phyloP scores from a whole-genome alignment of 2,797 vertebrate species.

The Siniperca scherzeri region DNA sequence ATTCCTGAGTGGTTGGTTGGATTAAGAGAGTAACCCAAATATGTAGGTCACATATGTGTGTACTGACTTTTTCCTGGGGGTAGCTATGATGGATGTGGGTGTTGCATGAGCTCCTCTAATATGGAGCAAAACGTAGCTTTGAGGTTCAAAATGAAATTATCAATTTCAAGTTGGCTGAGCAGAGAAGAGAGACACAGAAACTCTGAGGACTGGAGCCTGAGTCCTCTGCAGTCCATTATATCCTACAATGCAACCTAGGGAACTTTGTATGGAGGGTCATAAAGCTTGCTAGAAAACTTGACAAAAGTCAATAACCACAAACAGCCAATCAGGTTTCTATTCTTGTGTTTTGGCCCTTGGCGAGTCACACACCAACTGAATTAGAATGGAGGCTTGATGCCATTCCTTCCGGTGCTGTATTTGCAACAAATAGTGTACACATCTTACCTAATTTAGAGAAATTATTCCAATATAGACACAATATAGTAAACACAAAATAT shows the following conservation, averaged over 20 bases:
- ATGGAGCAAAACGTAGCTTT: slow-evolving; percentile 34
- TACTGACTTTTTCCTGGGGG: slow-evolving; percentile 18
- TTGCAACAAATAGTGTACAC: background rate
- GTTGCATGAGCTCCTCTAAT: slow-evolving; percentile 44
- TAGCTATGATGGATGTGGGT: slow-evolving; percentile 42
- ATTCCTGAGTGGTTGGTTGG: slow-evolving; percentile 19
- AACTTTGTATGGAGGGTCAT: background rate
- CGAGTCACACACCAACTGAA: background rate
- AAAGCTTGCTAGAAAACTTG: background rate
- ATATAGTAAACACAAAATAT: background rate
- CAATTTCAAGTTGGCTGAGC: slow-evolving; percentile 35
- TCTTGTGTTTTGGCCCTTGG: background rate
- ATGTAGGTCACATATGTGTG: slow-evolving; percentile 55
- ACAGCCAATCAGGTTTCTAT: background rate
- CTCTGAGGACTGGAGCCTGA: background rate
- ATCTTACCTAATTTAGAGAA: background rate
- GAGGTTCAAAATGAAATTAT: slow-evolving; percentile 48
- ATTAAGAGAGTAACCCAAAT: slow-evolving; percentile 28
- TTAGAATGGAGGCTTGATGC: background rate
- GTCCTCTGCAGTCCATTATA: background rate
- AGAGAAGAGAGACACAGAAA: slow-evolving; percentile 17
- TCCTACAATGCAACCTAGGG: slow-evolving; percentile 5
- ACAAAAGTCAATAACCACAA: background rate
- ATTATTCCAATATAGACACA: background rate
- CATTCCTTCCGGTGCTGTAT: background rate